Conservation (phyloP, 2,113 vertebrate genomes). For the Atlantisia rogersi region DNA sequence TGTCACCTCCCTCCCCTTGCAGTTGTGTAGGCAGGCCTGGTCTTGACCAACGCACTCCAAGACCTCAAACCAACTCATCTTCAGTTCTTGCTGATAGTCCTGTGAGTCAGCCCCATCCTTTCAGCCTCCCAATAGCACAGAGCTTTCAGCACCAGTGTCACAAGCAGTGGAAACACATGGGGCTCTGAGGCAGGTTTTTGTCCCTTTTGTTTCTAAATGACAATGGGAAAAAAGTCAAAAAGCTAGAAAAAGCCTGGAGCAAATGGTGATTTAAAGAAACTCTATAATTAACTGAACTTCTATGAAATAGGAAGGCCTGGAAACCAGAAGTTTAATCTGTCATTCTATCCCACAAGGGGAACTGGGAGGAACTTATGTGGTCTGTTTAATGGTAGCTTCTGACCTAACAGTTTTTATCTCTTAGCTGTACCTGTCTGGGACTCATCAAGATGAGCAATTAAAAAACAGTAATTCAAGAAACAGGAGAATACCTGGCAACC, state of each 20-base stretch:
- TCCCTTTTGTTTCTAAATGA: neutral
- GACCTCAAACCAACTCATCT: neutral
- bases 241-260: constrained; percentile 4
- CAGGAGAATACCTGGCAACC: constrained; percentile 17
- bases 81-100: neutral
- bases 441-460: neutral
- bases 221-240: neutral
- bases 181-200: neutral
- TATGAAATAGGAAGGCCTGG: neutral
- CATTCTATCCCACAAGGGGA: neutral
- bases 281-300: neutral
- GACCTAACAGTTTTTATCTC: constrained; percentile 29
- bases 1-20: neutral
- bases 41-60: neutral
- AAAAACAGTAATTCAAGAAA: neutral
- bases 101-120: neutral
- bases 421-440: neutral
- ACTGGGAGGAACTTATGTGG: neutral
- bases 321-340: neutral
- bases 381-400: constrained; percentile 13
- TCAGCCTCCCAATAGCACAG: neutral
- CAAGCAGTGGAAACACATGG: neutral
- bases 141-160: neutral
- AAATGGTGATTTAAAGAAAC: neutral
- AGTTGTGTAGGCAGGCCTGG: neutral